phyloP scores from a whole-genome alignment of 2,113 vertebrate genomes.

The Propithecus coquereli region DNA sequence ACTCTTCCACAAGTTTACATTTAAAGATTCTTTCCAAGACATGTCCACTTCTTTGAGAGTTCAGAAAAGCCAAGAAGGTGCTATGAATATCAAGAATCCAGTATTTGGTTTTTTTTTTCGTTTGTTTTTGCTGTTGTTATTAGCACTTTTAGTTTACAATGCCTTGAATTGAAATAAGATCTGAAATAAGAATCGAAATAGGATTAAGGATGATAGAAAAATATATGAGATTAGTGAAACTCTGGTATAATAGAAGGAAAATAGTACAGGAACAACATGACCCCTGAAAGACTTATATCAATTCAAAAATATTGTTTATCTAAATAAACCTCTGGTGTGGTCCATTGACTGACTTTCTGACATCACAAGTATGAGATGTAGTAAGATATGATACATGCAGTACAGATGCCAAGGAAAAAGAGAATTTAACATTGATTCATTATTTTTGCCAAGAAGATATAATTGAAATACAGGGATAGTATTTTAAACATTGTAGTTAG shows the following conservation, averaged over 20 bases:
- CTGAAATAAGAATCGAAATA: neutral
- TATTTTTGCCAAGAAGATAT: neutral
- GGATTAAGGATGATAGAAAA: neutral
- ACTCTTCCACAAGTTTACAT: neutral
- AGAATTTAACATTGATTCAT: neutral
- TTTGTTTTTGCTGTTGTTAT: neutral
- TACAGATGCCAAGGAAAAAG: neutral
- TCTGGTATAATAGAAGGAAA: neutral
- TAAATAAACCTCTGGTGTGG: neutral
- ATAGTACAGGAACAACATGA: neutral
- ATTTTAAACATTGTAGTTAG: neutral
- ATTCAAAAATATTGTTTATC: neutral
- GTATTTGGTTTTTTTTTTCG: neutral
- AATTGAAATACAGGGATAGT: neutral
- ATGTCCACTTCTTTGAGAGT: neutral
- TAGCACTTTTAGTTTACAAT: neutral
- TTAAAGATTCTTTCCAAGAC: neutral
- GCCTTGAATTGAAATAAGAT: neutral
- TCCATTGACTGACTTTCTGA: neutral
- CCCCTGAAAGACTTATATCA: neutral
- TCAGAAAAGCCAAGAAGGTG: neutral
- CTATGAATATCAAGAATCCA: neutral
- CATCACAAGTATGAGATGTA: neutral
- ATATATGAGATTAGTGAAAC: neutral
- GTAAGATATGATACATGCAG: neutral